These are phyloP conservation scores for Tricholauxania praeusta DNA, from an alignment of 2,888 invertebrate species.

Conservation along the genomic window DNA sequence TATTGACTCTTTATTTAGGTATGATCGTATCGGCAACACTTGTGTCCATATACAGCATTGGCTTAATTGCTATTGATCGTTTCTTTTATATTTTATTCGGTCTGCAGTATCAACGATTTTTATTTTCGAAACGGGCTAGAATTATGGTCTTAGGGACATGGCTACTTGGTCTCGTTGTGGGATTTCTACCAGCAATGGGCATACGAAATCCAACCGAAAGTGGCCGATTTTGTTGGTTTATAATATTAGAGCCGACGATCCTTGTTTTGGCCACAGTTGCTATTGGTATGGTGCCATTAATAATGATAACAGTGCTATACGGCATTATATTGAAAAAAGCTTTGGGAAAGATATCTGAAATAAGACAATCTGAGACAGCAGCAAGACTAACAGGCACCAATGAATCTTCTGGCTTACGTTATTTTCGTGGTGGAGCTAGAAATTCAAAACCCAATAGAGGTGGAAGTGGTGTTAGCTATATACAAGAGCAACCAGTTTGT, in stretches of 20 bases:
- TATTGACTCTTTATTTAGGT: constrained; percentile 65
- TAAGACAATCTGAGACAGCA: constrained; percentile 59
- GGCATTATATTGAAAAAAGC: constrained; percentile 73
- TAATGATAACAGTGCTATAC: constrained; percentile 70
- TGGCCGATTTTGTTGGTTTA: constrained; percentile 73
- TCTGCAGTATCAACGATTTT: constrained; percentile 74
- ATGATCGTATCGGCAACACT: constrained; percentile 75
- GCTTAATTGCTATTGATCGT: constrained; percentile 74
- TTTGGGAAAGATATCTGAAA: constrained; percentile 70
- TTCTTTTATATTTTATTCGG: constrained; percentile 76
- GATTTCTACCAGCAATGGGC: constrained; percentile 74
- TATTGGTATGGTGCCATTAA: constrained; percentile 71
- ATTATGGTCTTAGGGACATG: constrained; percentile 72
- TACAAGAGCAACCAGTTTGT: constrained; percentile 34
- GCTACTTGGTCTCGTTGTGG: constrained; percentile 72
- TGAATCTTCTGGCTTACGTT: constrained; percentile 54
- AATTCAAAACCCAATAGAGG: background rate
- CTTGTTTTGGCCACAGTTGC: constrained; percentile 72
- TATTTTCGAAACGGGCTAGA: constrained; percentile 72
- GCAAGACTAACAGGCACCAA: constrained; percentile 57
- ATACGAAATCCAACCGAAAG: constrained; percentile 71
- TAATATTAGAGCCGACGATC: constrained; percentile 71
- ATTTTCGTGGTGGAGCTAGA: constrained; percentile 50
- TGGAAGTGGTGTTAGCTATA: constrained; percentile 32
- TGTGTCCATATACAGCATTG: constrained; percentile 75